These are phyloP conservation scores for Microcebus murinus DNA, from an alignment of 2,113 vertebrate genomes.

Conservation along the genomic window DNA sequence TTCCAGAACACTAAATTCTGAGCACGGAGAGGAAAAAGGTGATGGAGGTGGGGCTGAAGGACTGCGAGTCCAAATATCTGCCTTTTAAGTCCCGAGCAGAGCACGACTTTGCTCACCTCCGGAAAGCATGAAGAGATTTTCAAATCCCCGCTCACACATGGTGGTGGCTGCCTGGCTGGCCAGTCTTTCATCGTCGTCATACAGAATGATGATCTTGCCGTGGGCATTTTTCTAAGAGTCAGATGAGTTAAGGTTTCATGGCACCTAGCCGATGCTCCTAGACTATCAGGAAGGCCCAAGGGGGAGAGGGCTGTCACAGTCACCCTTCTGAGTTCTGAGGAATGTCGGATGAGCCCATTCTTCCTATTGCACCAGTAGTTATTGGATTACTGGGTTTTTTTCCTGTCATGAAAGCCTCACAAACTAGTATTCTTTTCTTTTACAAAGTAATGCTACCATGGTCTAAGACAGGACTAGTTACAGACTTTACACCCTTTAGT, in stretches of 20 bases:
- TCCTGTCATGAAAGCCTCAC: background rate
- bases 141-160: constrained; percentile 96
- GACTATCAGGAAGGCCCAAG: background rate
- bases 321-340: background rate
- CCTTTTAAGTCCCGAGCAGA: background rate
- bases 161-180: constrained; percentile 94
- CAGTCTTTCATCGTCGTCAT: constrained; percentile 95
- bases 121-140: constrained; percentile 97
- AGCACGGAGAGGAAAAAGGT: background rate
- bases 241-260: constrained; percentile 81
- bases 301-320: background rate
- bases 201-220: constrained; percentile 96
- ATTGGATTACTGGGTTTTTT: background rate
- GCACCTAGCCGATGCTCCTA: background rate
- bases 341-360: rapidly evolving
- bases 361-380: background rate
- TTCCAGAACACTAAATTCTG: background rate
- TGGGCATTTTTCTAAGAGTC: constrained; percentile 91
- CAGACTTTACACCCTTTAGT: background rate
- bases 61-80: background rate
- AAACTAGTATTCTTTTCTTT: background rate
- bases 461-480: background rate
- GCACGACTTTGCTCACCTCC: constrained; percentile 88
- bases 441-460: background rate
- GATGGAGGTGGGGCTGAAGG: background rate